These are phyloP conservation scores for Lasioglossum oenotherae DNA, from an alignment of 2,888 invertebrate species.

Conservation along the genomic window DNA sequence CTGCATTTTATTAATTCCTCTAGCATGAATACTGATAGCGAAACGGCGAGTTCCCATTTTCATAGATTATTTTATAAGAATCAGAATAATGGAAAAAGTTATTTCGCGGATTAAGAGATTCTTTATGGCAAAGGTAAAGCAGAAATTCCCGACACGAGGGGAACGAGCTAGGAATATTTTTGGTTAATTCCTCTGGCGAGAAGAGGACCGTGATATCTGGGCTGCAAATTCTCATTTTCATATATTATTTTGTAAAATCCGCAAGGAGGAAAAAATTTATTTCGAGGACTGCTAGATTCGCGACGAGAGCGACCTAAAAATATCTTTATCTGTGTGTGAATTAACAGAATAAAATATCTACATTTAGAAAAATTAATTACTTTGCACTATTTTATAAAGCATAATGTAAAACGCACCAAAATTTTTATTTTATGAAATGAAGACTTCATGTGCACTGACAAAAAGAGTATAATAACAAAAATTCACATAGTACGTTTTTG, in stretches of 20 bases:
- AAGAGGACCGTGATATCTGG: not conserved
- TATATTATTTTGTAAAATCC: not conserved
- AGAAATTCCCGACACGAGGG: not conserved
- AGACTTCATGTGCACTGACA: not conserved
- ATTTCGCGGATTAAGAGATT: not conserved
- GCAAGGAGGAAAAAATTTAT: not conserved
- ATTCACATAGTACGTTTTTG: not conserved
- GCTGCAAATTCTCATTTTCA: constrained; percentile 4
- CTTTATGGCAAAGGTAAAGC: not conserved
- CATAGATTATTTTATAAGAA: not conserved
- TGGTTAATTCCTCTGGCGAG: constrained; percentile 1
- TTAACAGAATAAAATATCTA: not conserved
- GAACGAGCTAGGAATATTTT: not conserved
- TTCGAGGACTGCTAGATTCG: not conserved
- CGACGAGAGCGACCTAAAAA: not conserved
- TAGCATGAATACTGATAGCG: not conserved
- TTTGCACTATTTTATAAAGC: not conserved
- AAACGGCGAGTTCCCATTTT: not conserved
- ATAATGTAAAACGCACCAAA: not conserved
- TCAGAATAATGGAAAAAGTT: not conserved
- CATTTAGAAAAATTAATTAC: not conserved
- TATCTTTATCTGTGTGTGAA: not conserved
- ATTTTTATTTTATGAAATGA: not conserved
- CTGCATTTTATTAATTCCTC: not conserved
- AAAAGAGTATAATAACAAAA: not conserved